Evolutionary conservation across 2,888 invertebrate species (phyloP).

Genomic region (Iphiclides podalirius): DNA sequence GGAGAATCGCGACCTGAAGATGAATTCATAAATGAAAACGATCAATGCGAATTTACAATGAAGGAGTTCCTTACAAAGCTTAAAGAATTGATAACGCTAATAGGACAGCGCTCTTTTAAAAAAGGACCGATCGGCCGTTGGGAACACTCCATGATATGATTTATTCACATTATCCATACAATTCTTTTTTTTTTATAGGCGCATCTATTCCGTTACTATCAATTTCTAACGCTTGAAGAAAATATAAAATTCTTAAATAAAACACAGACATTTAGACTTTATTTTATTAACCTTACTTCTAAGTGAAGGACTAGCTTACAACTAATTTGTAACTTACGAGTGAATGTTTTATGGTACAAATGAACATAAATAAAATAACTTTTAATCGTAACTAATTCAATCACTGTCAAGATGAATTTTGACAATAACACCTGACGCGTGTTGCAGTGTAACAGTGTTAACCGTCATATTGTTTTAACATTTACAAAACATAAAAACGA

Average conservation of each 20-base stretch:
- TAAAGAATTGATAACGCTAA: neutral
- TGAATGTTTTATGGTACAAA: constrained; percentile 57
- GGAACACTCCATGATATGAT: constrained; percentile 8
- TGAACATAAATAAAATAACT: constrained; percentile 69
- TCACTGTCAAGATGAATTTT: constrained; percentile 17
- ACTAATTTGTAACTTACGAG: constrained; percentile 76
- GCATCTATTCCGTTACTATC: too few relatives aligned
- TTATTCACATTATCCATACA: neutral
- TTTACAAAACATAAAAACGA: constrained; percentile 1
- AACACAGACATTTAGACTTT: constrained; percentile 15
- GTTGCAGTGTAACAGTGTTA: neutral
- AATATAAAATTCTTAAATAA: constrained; percentile 17
- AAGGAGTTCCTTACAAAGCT: neutral
- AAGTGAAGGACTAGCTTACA: constrained; percentile 76
- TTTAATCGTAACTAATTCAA: constrained; percentile 39
- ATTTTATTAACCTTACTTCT: constrained; percentile 39
- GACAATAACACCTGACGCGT: constrained; percentile 25
- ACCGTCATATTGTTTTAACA: neutral
- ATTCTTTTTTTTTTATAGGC: neutral
- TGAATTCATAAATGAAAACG: too few relatives aligned
- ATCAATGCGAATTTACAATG: neutral
- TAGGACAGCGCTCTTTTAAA: neutral
- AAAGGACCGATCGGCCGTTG: constrained; percentile 11
- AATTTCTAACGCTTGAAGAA: neutral
- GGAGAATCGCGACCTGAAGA: too few relatives aligned